Evolutionary conservation across 2,888 invertebrate species (phyloP).

Genomic region (Chesias legatella): DNA sequence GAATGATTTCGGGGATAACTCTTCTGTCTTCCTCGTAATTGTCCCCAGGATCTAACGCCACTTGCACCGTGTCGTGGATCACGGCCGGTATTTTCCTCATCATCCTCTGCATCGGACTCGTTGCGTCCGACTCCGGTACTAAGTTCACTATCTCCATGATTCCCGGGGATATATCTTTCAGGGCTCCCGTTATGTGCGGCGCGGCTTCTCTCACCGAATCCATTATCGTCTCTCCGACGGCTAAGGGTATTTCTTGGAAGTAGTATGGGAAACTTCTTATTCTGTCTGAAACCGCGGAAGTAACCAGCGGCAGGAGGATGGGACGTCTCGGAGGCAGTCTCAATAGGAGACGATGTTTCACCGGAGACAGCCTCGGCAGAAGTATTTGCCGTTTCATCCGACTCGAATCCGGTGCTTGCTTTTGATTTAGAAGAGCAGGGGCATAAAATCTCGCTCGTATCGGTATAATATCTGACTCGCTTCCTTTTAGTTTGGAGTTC

Average conservation of each 20-base stretch:
- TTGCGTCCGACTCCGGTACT: conserved; percentile 55
- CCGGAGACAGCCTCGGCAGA: conserved; percentile 50
- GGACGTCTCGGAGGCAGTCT: conserved; percentile 60
- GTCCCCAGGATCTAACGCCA: conserved; percentile 49
- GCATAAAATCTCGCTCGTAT: conserved; percentile 18
- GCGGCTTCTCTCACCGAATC: conserved; percentile 69
- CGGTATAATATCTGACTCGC: conserved; percentile 35
- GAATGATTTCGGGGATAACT: background rate
- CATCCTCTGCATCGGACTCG: conserved; percentile 54
- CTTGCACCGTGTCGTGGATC: conserved; percentile 68
- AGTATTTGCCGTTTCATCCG: conserved; percentile 63
- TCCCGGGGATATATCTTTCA: conserved; percentile 71
- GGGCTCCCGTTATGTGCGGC: conserved; percentile 67
- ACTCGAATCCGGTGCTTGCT: conserved; percentile 20
- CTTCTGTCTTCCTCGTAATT: conserved; percentile 37
- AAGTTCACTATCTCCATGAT: conserved; percentile 70
- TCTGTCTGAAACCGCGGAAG: conserved; percentile 65
- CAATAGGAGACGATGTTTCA: conserved; percentile 48
- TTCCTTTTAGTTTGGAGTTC: conserved; percentile 40
- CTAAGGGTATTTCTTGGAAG: conserved; percentile 73
- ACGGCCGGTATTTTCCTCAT: conserved; percentile 64
- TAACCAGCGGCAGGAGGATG: conserved; percentile 63
- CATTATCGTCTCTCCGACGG: conserved; percentile 69
- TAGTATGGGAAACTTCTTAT: conserved; percentile 73
- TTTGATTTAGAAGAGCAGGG: conserved; percentile 34